Evolutionary conservation across 2,888 invertebrate species (phyloP), one percentile per base, ranked within the genome.

Genomic region (Lysandra coridon): DNA sequence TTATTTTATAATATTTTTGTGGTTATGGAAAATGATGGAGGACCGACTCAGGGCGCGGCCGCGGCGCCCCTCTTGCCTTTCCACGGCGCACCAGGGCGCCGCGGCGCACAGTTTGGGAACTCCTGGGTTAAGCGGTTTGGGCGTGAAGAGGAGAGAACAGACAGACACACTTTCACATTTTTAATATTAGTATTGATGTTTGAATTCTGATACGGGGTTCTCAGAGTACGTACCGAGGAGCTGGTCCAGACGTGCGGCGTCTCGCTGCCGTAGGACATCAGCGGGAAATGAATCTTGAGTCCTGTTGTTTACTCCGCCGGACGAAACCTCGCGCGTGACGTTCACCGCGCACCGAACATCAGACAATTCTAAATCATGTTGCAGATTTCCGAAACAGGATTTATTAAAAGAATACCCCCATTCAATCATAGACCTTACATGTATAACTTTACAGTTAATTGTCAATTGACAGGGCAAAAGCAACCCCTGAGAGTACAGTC

Each of bases 211-310:
- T 14, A 4, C 17, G 14, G 14, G 12, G 57, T 57, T 57, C 57
- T 17, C 57, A 57, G 17, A 17, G 4, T 17, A 88, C 91, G 81
- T 86, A 95, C 95, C 85, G 92, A 90, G 82, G 94, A 91, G 88
- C 93, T 92, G 86, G 92, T 92, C 95, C 95, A 95, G 82, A 94
- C 93, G 90, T 95, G 95, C 89, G 95, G 92, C 91, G 94, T 90
- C 89, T 95, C 95, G 87, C 92, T 93, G 83, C 93, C 92, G 92
- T 94, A 93, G 83, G 95, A 94, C 95, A 95, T 95, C 90, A 94
- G 94, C 91, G 94, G 94, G 94, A 94, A 94, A 94, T 94, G 94
- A 94, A 94, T 94, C 88, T 94, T 94, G 94, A 92, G 86, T 88
- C 90, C 86, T 91, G 83, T 81, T 81, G 12, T 81, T 82, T 79